These are phyloP conservation scores for Hyperopisus bebe DNA, from an alignment of 2,113 vertebrate species.

Conservation along the genomic window DNA sequence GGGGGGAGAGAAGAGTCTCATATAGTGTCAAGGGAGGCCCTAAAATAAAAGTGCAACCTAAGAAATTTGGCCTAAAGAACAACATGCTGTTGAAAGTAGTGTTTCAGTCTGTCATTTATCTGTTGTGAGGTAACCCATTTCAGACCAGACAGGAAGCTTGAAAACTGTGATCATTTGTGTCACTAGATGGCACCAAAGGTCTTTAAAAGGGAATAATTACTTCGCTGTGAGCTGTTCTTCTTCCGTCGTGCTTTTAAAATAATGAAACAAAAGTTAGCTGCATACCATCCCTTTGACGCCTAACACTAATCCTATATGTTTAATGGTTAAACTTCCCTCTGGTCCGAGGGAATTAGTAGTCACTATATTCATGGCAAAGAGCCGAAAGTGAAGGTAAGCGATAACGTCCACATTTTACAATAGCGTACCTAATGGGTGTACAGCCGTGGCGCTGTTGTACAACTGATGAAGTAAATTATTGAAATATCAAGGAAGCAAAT, in stretches of 20 bases:
- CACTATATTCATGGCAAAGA: background rate
- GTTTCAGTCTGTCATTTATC: background rate
- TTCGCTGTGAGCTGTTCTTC: background rate
- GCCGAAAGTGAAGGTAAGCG: background rate
- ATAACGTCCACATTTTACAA: background rate
- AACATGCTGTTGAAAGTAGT: background rate
- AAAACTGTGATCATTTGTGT: background rate
- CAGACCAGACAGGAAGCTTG: background rate
- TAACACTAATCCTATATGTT: background rate
- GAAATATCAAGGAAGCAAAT: background rate
- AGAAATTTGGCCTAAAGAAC: background rate
- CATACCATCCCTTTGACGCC: background rate
- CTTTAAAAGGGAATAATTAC: background rate
- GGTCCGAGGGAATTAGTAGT: background rate
- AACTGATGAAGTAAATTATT: background rate
- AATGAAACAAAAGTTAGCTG: background rate
- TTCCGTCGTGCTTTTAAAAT: background rate
- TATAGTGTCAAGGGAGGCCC: background rate
- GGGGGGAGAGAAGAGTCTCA: background rate
- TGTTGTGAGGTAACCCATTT: background rate
- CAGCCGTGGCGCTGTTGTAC: background rate
- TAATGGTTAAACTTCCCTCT: background rate
- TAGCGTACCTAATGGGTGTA: background rate
- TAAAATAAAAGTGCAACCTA: background rate
- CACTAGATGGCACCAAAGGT: constrained; percentile 11